Base-by-base conservation (phyloP, 2,113 vertebrate genomes). In the Eleginops maclovinus region DNA sequence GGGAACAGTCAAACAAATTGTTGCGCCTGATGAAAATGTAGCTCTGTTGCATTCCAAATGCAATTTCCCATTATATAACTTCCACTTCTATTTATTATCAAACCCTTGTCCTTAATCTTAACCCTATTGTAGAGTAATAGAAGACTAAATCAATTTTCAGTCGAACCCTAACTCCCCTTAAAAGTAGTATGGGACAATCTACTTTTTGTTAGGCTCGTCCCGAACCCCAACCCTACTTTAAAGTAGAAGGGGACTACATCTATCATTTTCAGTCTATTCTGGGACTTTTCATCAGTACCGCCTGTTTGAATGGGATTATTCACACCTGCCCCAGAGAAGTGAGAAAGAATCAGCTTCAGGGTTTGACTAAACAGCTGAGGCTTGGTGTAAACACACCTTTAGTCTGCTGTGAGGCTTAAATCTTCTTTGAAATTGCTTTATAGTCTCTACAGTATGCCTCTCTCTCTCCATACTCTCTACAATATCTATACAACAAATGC, bases 11-110 rank as follows among this genome's bases (percentile, higher is more conserved):
- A 4, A 17, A 24, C 22, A 6, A 3, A 40, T 10, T 58, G 11
- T 21, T 24, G 28, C 13, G 13, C 9, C 41, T 61, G 46, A 56
- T 82, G 61, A 26, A 71, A 79, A 79, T 61, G 22, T 54, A 54
- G 11, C n/a, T 65, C 36, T 16, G 22, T 61, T 53, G 43, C 11
- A 16, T 50, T 78, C 26, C 28, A 21, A n/a, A 51, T 68, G 65
- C 36, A 31, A 46, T 28, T 47, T 44, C 22, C 56, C 12, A 58
- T 19, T 46, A n/a, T 47, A 10, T 8, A 19, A 13, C 11, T 79
- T 47, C 44, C 53, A 26, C 56, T 75, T 31, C 28, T 31, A 31
- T 31, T 4, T 31, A 5, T 31, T 31, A 6, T 31, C 4, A 31
- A 31, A 31, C 28, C 28, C 28, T n/a, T n/a, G n/a, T n/a, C n/a